A percentile compares a stretch with the other conserved stretches of the same genome.
Evolutionary conservation across 2,797 vertebrate genomes (phyloP).

Genomic region (Sarcophilus harrisii): DNA sequence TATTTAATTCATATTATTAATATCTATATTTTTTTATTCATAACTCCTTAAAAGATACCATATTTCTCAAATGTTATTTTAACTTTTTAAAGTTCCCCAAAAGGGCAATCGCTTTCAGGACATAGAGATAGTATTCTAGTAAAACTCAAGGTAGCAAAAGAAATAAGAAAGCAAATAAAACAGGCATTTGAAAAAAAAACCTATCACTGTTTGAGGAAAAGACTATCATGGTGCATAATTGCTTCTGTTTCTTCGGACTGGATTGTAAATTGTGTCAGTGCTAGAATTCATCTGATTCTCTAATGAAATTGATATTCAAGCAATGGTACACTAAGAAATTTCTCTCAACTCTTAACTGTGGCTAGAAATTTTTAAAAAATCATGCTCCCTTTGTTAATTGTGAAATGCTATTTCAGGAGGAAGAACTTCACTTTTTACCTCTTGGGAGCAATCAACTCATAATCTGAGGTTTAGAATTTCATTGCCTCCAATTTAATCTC

Average conservation of each 20-base stretch:
- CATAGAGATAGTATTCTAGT: slow-evolving; percentile 27
- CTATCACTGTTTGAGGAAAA: background rate
- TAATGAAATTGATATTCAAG: background rate
- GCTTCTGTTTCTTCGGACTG: background rate
- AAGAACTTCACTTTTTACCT: background rate
- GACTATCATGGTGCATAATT: background rate
- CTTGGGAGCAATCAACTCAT: background rate
- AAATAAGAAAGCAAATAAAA: background rate
- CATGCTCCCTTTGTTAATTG: background rate
- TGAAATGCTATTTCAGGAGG: background rate
- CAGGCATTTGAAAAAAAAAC: background rate
- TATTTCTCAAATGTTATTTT: slow-evolving; percentile 53
- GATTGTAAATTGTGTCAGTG: background rate
- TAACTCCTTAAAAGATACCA: background rate
- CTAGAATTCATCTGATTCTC: background rate
- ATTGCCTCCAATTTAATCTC: slow-evolving; percentile 19
- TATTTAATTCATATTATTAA: background rate
- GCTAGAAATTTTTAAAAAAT: background rate
- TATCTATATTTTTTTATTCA: slow-evolving; percentile 61
- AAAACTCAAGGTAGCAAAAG: background rate
- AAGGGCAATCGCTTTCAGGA: slow-evolving; percentile 23
- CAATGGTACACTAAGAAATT: background rate
- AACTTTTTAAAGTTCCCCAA: slow-evolving; percentile 42
- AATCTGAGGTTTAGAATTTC: background rate
- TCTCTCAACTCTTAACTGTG: slow-evolving; percentile 1